Evolutionary conservation across 2,797 vertebrate species (phyloP), one percentile per base, ranked within the genome.

Genomic region (Crocodylus rhombifer): DNA sequence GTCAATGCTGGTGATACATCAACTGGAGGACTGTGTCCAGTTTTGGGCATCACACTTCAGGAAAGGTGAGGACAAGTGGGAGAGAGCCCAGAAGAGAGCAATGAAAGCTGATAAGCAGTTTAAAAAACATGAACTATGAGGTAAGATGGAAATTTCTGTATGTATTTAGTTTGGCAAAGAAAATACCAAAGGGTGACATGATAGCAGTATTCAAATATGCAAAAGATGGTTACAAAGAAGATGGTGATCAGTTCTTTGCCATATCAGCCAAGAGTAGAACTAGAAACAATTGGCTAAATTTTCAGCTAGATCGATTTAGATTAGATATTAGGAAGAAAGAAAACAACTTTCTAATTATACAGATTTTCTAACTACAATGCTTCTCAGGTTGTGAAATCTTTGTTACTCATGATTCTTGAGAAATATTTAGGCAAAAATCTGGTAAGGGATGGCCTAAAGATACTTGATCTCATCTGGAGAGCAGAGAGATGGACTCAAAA

Each of bases 201-300:
- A 18, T 88, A 86, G 77, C 58, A 65, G 84, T 92, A 85, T 94
- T 92, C 28, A 94, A 79, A 58, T 64, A 18, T n/a, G 33, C 63
- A 78, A 78, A 89, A 95, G 80, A 86, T 62, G 42, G 42, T 90
- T 12, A 0, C 42, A 84, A 80, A 82, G 83, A 88, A 92, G 89
- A 77, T 10, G 9, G 42, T 51, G 42, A 51, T 69, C 6, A 21
- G 77, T 86, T 76, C 5, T 56, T 87, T 78, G 92, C 73, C 87
- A 84, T 77, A 56, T 87, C 88, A 85, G 51, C 75, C 82, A 78
- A 87, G 85, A 79, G 21, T 77, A 86, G 89, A 18, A 82, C 74
- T 30, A 84, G 33, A 89, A 87, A 36, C 91, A 64, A 73, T 91
- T 95, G 30, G 23, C 36, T 69, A 33, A 36, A 21, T 69, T 20